Conservation (phyloP, 2,113 vertebrate species). For the Antennarius striatus region DNA sequence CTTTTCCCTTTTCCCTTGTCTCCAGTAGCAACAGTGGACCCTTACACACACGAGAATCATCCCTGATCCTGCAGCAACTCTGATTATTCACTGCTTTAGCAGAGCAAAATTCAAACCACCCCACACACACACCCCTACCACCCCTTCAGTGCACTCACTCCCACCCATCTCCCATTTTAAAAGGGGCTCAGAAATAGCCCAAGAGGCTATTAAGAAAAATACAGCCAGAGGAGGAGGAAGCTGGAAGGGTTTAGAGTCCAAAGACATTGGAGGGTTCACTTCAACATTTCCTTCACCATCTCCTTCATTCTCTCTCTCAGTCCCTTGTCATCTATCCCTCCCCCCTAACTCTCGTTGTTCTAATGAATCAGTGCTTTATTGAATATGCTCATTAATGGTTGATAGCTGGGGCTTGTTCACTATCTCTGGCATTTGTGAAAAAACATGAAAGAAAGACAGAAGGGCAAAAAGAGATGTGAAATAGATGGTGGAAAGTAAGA, state of each 20-base stretch:
- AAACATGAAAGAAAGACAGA: conserved; percentile 35
- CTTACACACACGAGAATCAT: conserved; percentile 12
- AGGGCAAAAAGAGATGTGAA: conserved; percentile 16
- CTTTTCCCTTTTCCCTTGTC: conserved; percentile 26
- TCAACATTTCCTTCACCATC: conserved; percentile 42
- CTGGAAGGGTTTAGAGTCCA: conserved; percentile 64
- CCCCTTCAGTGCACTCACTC: conserved; percentile 46
- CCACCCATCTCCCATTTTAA: conserved; percentile 60
- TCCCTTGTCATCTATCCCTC: conserved; percentile 53
- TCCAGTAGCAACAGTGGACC: conserved; percentile 60
- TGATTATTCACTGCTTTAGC: conserved; percentile 61
- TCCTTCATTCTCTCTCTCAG: conserved; percentile 20
- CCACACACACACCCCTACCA: conserved; percentile 11
- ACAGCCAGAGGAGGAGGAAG: conserved; percentile 57
- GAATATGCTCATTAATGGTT: conserved; percentile 65
- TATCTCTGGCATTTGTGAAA: conserved; percentile 41
- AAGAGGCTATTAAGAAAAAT: conserved; percentile 74
- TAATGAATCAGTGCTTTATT: conserved; percentile 65
- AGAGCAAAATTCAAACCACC: conserved; percentile 36
- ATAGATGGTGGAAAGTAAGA: conserved; percentile 16
- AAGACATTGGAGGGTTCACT: conserved; percentile 68
- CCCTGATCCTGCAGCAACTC: conserved; percentile 50
- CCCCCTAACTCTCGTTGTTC: conserved; percentile 57
- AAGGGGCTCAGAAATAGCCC: conserved; percentile 67
- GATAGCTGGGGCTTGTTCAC: conserved; percentile 47